Percentiles rank a stretch among this genome's conserved stretches.
Conservation (phyloP, 2,113 vertebrate species). For the Pedionomus torquatus region DNA sequence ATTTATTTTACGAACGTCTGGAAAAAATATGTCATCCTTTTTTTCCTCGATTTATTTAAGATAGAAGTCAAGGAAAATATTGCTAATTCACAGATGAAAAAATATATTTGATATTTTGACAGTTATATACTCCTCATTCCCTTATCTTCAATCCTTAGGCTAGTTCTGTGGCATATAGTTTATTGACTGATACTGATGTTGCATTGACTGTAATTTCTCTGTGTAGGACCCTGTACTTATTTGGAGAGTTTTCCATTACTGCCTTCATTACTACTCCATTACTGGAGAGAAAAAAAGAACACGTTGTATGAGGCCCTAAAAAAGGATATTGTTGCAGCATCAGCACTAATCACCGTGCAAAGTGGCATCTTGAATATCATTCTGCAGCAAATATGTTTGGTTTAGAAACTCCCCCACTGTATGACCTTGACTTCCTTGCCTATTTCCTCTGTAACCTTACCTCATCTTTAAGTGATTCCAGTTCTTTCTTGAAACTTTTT, state of each 20-base stretch:
- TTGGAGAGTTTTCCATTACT: background rate
- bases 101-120: background rate
- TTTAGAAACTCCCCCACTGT: background rate
- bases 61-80: background rate
- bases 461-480: background rate
- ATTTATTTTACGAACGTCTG: background rate
- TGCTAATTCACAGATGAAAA: background rate
- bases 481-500: background rate
- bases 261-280: background rate
- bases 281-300: background rate
- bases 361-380: background rate
- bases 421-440: background rate
- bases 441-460: background rate
- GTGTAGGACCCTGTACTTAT: background rate
- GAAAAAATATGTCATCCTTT: background rate
- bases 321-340: background rate
- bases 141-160: background rate
- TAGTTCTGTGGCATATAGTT: background rate
- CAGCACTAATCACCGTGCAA: background rate
- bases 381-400: background rate
- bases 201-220: background rate
- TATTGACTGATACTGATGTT: background rate
- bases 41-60: background rate
- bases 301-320: background rate
- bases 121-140: background rate